Evolutionary conservation across 2,797 vertebrate species (phyloP), one percentile per base, ranked within the genome.

Genomic region (Myotis pilosus): DNA sequence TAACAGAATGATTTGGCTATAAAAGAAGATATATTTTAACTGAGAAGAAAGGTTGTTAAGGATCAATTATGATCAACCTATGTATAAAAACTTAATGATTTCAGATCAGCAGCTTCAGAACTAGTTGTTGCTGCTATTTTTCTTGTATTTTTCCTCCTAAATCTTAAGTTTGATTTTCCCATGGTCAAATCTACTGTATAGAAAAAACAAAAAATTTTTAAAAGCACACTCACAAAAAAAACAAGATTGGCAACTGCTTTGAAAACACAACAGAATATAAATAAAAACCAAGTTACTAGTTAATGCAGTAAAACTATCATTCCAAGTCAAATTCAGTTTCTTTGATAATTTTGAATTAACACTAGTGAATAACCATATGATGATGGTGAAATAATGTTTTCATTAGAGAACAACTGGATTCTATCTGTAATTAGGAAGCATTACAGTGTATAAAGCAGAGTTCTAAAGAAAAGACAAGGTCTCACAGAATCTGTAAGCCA

Each of bases 401-500:
- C 53, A 86, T 92, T 80, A 89, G 64, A 92, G 25, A 64, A 88
- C 44, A 80, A 89, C 6, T 89, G 38, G 17, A 75, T 93, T 96
- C 84, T 76, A 88, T 51, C 69, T 93, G 41, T 72, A 95, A 94
- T 95, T 85, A 85, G 89, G 84, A 55, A 86, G 64, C 57, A 91
- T 60, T 95, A 92, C 25, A 88, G n/a, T 36, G 12, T 12, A 82
- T 88, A 88, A 91, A 94, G 51, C 15, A 75, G 41, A 72, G 38
- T 79, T 90, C 36, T 85, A 87, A 96, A 87, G 71, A 82, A 88
- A 87, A 95, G 85, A 94, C 33, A 87, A 78, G 79, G 44, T 92
- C 83, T 94, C 72, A 94, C 38, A 94, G 36, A 89, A 84, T 84
- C 75, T 91, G 25, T 66, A 84, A 95, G 41, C 17, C 57, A 83